Conservation (phyloP, 1,140 invertebrate genomes). For the Cydia fagiglandana region DNA sequence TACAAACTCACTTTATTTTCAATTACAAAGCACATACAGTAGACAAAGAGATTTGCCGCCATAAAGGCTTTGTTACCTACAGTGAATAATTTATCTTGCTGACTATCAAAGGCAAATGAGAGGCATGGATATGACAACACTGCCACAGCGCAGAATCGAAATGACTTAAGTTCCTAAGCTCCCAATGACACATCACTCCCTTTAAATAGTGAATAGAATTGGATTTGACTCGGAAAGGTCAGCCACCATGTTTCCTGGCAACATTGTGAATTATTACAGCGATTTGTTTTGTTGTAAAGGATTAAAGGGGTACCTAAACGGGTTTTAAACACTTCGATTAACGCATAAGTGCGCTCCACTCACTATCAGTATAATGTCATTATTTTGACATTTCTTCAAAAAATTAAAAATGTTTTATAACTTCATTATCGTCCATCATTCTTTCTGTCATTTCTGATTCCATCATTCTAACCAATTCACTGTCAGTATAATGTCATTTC, state of each 20-base stretch:
- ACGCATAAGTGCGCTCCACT: no score
- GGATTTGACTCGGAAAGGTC: conserved; percentile 24
- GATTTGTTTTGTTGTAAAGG: not conserved
- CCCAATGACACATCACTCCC: not conserved
- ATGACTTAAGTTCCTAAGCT: not conserved
- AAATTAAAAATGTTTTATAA: no score
- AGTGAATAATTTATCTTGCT: conserved; percentile 42
- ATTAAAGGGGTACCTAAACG: not conserved
- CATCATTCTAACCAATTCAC: no score
- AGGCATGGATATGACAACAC: conserved; percentile 45
- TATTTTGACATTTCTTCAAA: no score
- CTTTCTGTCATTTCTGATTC: no score
- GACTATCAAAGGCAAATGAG: conserved; percentile 46
- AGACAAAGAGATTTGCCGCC: conserved; percentile 3
- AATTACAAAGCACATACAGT: conserved; percentile 6
- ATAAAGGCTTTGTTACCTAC: conserved; percentile 18
- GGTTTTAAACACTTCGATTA: not conserved
- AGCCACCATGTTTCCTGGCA: not conserved
- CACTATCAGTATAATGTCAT: no score
- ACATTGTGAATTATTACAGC: conserved; percentile 3
- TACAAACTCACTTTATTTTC: conserved; percentile 5
- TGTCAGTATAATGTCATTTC: no score
- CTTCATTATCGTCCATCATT: no score
- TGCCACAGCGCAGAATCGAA: not conserved
- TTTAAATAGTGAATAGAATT: not conserved